Conservation (phyloP, 2,797 vertebrate genomes). For the Diglossa cyanea region DNA sequence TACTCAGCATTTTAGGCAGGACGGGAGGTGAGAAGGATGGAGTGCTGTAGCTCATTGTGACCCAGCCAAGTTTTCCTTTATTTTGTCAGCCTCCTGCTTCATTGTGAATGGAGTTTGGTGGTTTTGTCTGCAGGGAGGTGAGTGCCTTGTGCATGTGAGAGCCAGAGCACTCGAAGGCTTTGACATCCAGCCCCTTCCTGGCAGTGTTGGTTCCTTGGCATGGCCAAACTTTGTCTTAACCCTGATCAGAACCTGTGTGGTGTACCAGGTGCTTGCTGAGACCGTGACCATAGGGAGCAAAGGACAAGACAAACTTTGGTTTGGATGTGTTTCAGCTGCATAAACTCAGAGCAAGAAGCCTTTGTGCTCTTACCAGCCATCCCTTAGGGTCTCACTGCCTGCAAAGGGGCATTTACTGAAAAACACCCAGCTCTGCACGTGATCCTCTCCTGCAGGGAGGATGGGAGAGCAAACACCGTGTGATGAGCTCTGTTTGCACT, state of each 20-base stretch:
- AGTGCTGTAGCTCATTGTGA: not conserved
- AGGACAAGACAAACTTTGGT: not conserved
- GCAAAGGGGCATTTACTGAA: not conserved
- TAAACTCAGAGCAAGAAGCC: not conserved
- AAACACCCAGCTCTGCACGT: not conserved
- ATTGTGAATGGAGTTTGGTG: not conserved
- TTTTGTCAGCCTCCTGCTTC: not conserved
- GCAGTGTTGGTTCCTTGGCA: not conserved
- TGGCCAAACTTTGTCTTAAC: not conserved
- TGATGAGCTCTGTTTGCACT: not conserved
- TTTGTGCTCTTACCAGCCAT: not conserved
- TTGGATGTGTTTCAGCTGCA: not conserved
- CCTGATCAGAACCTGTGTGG: not conserved
- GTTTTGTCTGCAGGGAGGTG: not conserved
- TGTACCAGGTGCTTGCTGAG: not conserved
- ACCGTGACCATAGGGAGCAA: accelerated
- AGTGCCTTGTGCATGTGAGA: not conserved
- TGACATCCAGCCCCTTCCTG: not conserved
- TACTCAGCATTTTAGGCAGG: not conserved
- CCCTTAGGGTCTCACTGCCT: accelerated
- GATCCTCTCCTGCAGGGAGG: not conserved
- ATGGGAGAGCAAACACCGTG: not conserved
- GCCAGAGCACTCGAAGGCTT: not conserved
- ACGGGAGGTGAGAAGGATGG: not conserved
- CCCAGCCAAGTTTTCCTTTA: not conserved